Percentiles rank a stretch among this genome's conserved stretches.
phyloP scores from a whole-genome alignment of 2,113 vertebrate species.

The Chelonoidis abingdonii region DNA sequence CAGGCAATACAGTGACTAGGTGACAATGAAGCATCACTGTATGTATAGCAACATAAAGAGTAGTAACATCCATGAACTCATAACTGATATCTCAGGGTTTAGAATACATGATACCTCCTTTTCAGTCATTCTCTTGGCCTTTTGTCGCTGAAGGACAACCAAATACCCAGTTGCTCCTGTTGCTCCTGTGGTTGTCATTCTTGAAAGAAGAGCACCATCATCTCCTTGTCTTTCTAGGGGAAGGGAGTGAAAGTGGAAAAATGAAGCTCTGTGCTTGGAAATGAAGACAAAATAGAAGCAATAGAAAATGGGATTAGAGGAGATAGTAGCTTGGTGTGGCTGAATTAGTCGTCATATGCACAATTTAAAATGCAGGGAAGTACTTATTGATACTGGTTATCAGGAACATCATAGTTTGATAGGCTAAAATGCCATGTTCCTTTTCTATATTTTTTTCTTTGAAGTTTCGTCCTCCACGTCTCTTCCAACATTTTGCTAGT shows the following conservation, averaged over 20 bases:
- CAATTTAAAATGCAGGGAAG: neutral
- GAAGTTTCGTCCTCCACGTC: neutral
- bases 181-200: neutral
- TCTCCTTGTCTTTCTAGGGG: neutral
- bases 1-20: neutral
- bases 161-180: neutral
- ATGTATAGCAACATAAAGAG: neutral
- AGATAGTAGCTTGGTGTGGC: neutral
- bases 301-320: neutral
- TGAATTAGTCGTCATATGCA: neutral
- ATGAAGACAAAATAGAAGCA: neutral
- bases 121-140: neutral
- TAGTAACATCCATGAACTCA: neutral
- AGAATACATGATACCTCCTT: neutral
- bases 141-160: neutral
- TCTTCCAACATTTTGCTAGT: neutral
- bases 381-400: neutral
- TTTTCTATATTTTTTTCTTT: neutral
- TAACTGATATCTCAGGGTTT: neutral
- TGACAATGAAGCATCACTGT: neutral
- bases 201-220: neutral
- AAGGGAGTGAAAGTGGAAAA: neutral
- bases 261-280: neutral
- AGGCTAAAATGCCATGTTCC: neutral
- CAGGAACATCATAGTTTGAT: neutral